phyloP scores from a whole-genome alignment of 1,140 invertebrate species.

The Macrotrachela quadricornifera region DNA sequence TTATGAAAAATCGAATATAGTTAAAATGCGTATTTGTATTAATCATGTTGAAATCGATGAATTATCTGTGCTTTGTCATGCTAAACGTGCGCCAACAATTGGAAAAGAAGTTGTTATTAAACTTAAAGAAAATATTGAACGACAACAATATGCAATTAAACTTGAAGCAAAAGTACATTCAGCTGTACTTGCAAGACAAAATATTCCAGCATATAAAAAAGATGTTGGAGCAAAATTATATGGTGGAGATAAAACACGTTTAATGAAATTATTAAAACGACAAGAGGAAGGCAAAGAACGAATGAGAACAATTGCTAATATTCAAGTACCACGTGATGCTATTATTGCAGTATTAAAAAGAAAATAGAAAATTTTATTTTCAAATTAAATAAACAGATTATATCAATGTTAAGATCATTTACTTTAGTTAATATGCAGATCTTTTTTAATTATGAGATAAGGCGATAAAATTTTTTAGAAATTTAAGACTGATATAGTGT shows the following conservation, averaged over 20 bases:
- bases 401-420: too few relatives aligned
- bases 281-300: constrained; percentile 80
- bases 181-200: constrained; percentile 64
- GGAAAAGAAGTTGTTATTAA: constrained; percentile 49
- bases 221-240: constrained; percentile 85
- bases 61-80: constrained; percentile 58
- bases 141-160: constrained; percentile 59
- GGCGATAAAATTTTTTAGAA: too few relatives aligned
- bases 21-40: constrained; percentile 53
- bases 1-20: constrained; percentile 47
- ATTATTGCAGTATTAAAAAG: too few relatives aligned
- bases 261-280: constrained; percentile 62
- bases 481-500: too few relatives aligned
- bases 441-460: too few relatives aligned
- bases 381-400: too few relatives aligned
- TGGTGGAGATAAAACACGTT: constrained; percentile 68
- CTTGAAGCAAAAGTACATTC: constrained; percentile 61
- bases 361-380: too few relatives aligned
- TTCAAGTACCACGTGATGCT: constrained; percentile 22
- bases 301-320: constrained; percentile 68
- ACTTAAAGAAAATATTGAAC: constrained; percentile 65
- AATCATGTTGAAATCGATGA: constrained; percentile 66
- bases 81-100: constrained; percentile 39
- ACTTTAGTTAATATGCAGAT: too few relatives aligned
- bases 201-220: constrained; percentile 62